Conservation (phyloP, 1,140 invertebrate genomes). For the Tetraneura akinire region DNA sequence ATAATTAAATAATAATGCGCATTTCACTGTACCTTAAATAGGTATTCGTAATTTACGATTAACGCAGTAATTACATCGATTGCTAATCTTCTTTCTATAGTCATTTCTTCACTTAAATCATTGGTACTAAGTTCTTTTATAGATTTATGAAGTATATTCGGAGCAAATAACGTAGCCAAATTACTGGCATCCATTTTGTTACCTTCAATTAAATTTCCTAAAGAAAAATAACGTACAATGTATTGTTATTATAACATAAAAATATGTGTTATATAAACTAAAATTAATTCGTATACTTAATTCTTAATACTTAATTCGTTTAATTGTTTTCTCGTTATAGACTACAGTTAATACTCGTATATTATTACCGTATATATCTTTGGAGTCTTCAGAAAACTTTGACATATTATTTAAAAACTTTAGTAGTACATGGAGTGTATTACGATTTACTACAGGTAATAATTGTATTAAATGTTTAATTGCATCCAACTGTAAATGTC, state of each 20-base stretch:
- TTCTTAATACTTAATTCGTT: too few relatives aligned
- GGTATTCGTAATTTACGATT: slow-evolving; percentile 75
- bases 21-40: slow-evolving; percentile 66
- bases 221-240: too few relatives aligned
- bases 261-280: too few relatives aligned
- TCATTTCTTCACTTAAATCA: slow-evolving; percentile 66
- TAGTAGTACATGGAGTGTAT: slow-evolving; percentile 81
- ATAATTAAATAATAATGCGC: background rate
- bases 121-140: slow-evolving; percentile 63
- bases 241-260: too few relatives aligned
- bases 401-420: slow-evolving; percentile 80
- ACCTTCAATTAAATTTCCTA: slow-evolving; percentile 70
- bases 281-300: too few relatives aligned
- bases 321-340: too few relatives aligned
- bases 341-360: too few relatives aligned
- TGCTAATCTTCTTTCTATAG: slow-evolving; percentile 81
- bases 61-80: slow-evolving; percentile 83
- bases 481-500: slow-evolving; percentile 77
- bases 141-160: slow-evolving; percentile 82
- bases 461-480: slow-evolving; percentile 81
- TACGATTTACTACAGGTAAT: slow-evolving; percentile 80
- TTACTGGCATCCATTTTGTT: slow-evolving; percentile 94
- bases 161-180: slow-evolving; percentile 89
- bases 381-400: slow-evolving; percentile 70
- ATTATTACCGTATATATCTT: slow-evolving; percentile 56